A percentile compares a stretch with the other conserved stretches of the same genome.
Evolutionary conservation across 1,140 invertebrate species (phyloP).

Genomic region (Carcinoscorpius rotundicauda): DNA sequence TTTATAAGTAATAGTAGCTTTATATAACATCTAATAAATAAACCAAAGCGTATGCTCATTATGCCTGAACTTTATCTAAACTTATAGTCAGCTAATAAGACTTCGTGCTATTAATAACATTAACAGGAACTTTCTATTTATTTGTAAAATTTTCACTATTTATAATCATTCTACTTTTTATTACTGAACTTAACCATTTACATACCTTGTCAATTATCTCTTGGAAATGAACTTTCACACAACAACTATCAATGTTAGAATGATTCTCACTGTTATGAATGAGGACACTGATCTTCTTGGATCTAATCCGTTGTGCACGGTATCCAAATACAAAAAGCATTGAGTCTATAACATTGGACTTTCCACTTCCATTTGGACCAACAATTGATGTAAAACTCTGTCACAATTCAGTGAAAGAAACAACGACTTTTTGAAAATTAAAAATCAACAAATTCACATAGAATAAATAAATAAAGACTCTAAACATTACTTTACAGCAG

Average conservation of each 20-base stretch:
- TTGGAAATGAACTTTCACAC: constrained; percentile 83
- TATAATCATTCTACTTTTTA: too few relatives aligned
- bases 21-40: too few relatives aligned
- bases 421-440: constrained; percentile 26
- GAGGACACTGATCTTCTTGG: constrained; percentile 86
- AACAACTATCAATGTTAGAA: constrained; percentile 62
- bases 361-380: constrained; percentile 99
- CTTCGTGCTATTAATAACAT: too few relatives aligned
- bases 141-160: too few relatives aligned
- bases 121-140: too few relatives aligned
- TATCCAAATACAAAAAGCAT: constrained; percentile 99
- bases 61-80: too few relatives aligned
- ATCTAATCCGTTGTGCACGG: constrained; percentile 84
- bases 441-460: constrained; percentile 14
- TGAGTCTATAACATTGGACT: constrained; percentile 98
- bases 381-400: constrained; percentile 93
- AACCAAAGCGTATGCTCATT: constrained; percentile 21
- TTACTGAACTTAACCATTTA: not conserved
- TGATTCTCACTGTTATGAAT: constrained; percentile 86
- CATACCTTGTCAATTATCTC: constrained; percentile 60
- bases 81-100: too few relatives aligned
- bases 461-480: not conserved
- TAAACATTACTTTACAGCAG: not conserved
- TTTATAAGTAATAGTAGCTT: too few relatives aligned
- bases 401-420: constrained; percentile 4